Base-by-base conservation (phyloP, 2,113 vertebrate genomes). In the Xyliphius kryptos region DNA sequence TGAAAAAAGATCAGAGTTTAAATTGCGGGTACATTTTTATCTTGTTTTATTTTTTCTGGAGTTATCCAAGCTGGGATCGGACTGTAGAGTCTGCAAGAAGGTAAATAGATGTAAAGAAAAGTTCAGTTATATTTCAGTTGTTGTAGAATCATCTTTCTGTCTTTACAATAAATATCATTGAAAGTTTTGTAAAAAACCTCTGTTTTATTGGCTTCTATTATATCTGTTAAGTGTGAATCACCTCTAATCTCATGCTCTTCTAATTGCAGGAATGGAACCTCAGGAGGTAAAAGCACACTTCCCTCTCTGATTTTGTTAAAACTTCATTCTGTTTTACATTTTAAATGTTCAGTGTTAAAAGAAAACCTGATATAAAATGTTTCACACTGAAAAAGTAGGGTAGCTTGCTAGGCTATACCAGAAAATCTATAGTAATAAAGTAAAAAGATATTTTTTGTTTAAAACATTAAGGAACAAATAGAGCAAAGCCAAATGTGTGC, bases 51-150 rank as follows among this genome's bases (percentile, higher is more conserved):
- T 9, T 50, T 51, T 51, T 6, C 15, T 67, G 6, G 63, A 85
- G 84, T 66, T 86, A 71, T 75, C 82, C 83, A 22, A 14, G 44
- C 0, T 86, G 84, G 84, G 79, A 84, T 67, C 82, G 81, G 68
- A 77, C 74, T 5, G 3, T 82, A 67, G 68, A 76, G 13, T 73
- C 56, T 0, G 12, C 52, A 61, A 58, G 21, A 48, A 78, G 77
- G 81, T 83, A 51, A 62, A 76, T 44, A 14, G 7, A 49, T 19
- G 11, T 44, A 11, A 13, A 13, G 10, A 10, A 48, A 17, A 40
- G 0, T 14, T 14, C 19, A 8, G 40, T 56, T 2, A 14, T 13
- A 20, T 1, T 56, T 40, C 6, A 54, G 8, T 40, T 40, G 36
- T 55, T 40, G n/a, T n/a, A n/a, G n/a, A n/a, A n/a, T n/a, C n/a